These are phyloP conservation scores for Pangasius sanitwongsei DNA, from an alignment of 2,797 vertebrate genomes.

Conservation along the genomic window DNA sequence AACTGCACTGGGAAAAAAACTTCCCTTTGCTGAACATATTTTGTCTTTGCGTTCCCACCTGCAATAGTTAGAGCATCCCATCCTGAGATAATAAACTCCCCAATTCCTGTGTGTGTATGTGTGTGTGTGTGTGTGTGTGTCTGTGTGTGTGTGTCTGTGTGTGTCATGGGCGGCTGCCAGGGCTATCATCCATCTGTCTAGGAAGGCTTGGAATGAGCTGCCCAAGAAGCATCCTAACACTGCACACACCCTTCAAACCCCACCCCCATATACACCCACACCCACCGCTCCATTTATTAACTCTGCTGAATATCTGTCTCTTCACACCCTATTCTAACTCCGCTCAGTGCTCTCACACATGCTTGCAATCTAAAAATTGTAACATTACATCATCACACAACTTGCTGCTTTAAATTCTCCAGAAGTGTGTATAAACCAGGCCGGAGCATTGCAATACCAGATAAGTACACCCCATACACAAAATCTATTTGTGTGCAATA, in stretches of 20 bases:
- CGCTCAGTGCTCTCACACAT: neutral
- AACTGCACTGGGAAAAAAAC: conserved; percentile 31
- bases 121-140: neutral
- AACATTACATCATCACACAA: neutral
- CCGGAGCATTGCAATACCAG: neutral
- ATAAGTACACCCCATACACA: neutral
- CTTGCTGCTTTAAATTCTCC: neutral
- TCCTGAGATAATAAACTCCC: conserved; percentile 53
- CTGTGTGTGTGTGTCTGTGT: conserved; percentile 27
- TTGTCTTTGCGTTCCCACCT: conserved; percentile 4
- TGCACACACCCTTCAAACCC: conserved; percentile 65
- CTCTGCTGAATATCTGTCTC: conserved; percentile 17
- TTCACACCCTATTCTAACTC: conserved; percentile 28
- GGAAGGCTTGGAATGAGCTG: conserved; percentile 76
- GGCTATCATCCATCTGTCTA: conserved; percentile 65
- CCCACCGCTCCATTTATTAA: neutral
- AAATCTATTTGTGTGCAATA: neutral
- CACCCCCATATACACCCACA: conserved; percentile 17
- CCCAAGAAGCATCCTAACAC: conserved; percentile 69
- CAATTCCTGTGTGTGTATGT: conserved; percentile 1
- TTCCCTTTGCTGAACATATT: conserved; percentile 22
- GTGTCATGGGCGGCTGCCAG: conserved; percentile 64
- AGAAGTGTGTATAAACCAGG: neutral
- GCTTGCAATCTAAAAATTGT: conserved; percentile 25
- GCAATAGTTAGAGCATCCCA: conserved; percentile 21